These are phyloP conservation scores for Furcula furcula DNA, from an alignment of 2,888 invertebrate species.

Conservation along the genomic window DNA sequence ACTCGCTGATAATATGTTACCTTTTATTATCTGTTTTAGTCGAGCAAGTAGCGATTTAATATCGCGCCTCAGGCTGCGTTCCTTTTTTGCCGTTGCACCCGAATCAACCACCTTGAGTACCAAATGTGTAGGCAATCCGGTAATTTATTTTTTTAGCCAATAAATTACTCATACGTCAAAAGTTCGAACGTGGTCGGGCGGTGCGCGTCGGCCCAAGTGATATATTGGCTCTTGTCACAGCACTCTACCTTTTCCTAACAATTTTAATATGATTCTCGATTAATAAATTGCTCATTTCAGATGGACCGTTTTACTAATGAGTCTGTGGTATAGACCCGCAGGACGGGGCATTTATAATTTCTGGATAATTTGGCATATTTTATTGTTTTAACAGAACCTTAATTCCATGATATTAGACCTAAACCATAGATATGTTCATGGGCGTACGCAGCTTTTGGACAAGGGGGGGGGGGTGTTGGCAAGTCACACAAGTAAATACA, in stretches of 20 bases:
- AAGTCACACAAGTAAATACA: no score
- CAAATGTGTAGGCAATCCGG: constrained; percentile 77
- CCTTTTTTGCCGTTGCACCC: constrained; percentile 76
- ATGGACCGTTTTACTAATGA: constrained; percentile 56
- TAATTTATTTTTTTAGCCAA: constrained; percentile 80
- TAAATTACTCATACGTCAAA: constrained; percentile 81
- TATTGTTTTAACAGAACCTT: no score
- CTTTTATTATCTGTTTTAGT: constrained; percentile 31
- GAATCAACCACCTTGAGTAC: constrained; percentile 76
- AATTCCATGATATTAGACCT: no score
- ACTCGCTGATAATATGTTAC: background rate
- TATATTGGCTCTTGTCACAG: constrained; percentile 77
- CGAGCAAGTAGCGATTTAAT: constrained; percentile 60
- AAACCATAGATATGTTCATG: no score
- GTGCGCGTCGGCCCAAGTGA: constrained; percentile 57
- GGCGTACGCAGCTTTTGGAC: no score
- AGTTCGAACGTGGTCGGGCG: constrained; percentile 57
- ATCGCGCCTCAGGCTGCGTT: constrained; percentile 50
- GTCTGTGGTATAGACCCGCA: constrained; percentile 28
- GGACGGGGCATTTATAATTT: constrained; percentile 18
- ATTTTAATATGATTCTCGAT: constrained; percentile 59
- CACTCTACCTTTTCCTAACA: constrained; percentile 60
- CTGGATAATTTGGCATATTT: constrained; percentile 3
- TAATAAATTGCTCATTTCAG: constrained; percentile 62
- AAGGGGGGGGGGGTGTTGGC: no score